A percentile compares a stretch with the other conserved stretches of the same genome.
These are phyloP conservation scores for Dolichomitus sp. DNA, from an alignment of 2,888 invertebrate species.

Conservation along the genomic window DNA sequence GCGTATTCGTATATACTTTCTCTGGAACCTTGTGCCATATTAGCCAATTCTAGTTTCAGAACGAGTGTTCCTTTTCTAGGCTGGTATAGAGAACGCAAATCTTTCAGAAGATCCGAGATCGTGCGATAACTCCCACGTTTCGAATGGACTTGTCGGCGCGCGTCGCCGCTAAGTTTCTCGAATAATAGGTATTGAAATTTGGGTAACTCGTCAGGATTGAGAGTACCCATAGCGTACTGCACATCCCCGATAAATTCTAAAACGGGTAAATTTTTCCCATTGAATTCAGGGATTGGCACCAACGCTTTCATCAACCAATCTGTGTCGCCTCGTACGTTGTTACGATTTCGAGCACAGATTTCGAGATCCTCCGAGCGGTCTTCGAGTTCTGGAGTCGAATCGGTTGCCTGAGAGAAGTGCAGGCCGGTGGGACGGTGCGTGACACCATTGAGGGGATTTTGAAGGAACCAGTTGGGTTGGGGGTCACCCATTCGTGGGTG, in stretches of 20 bases:
- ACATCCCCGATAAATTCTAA: no score
- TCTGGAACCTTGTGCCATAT: constrained; percentile 12
- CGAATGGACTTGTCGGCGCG: neutral
- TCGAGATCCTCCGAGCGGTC: neutral
- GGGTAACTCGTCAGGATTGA: neutral
- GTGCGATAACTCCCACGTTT: neutral
- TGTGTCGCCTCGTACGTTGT: neutral
- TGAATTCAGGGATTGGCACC: no score
- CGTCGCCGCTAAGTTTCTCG: neutral
- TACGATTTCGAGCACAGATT: neutral
- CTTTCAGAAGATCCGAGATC: neutral
- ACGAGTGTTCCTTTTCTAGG: neutral
- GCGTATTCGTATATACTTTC: constrained; percentile 1
- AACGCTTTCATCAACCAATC: no score
- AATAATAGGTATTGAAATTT: constrained; percentile 12
- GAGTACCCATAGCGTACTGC: constrained; percentile 13
- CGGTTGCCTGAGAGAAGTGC: no score
- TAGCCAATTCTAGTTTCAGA: neutral
- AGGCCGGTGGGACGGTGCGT: no score
- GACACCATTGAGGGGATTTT: no score
- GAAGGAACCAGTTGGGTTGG: no score
- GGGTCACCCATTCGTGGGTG: no score
- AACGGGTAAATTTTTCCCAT: no score
- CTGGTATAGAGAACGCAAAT: no score
- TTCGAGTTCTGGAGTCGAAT: neutral